Base-by-base conservation (phyloP, 2,888 invertebrate species). In the Sarcophaga subvicina region DNA sequence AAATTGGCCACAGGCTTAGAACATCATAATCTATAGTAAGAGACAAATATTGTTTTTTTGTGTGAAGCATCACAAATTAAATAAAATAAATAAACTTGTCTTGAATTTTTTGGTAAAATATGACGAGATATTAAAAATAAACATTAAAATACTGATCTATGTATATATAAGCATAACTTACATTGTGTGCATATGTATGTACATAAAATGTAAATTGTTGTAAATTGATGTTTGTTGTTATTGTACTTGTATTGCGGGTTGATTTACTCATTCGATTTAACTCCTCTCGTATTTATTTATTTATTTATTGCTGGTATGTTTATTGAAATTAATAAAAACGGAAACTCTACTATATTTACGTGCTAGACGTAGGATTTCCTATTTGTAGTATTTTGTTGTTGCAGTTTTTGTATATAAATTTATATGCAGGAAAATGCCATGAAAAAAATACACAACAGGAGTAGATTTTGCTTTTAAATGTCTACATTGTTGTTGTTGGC, bases 281-380 rank as follows among this genome's bases (percentile, higher is more conserved):
- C 8, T 37, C 37, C 8, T 37, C 37, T 37, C 2, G 37, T 37
- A 37, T 37, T 6, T 1, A 37, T 37, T 37, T 37, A 37, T 75
- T 62, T 62, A 69, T 63, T 73, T 69, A 64, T 54, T 64, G 71
- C 59, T 66, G 75, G 69, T 37, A 20, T 80, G 73, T 77, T 77
- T 77, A 86, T 81, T 81, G 73, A 80, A 80, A 86, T 86, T 80
- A 86, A 86, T 80, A 83, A 80, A 77, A 86, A 80, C 80, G 83
- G 86, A 83, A 86, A 71, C 83, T 80, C 80, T 75, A 54, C 83
- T 27, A 73, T 64, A 83, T 73, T 80, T 81, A 86, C 83, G 83
- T 83, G 83, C 83, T n/a, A 86, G 83, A 86, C 83, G 83, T 75
- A 73, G 83, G 70, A 73, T 86, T 86, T 86, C 80, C 80, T 78